Evolutionary conservation across 2,113 vertebrate genomes (phyloP).

Genomic region (Rana temporaria): DNA sequence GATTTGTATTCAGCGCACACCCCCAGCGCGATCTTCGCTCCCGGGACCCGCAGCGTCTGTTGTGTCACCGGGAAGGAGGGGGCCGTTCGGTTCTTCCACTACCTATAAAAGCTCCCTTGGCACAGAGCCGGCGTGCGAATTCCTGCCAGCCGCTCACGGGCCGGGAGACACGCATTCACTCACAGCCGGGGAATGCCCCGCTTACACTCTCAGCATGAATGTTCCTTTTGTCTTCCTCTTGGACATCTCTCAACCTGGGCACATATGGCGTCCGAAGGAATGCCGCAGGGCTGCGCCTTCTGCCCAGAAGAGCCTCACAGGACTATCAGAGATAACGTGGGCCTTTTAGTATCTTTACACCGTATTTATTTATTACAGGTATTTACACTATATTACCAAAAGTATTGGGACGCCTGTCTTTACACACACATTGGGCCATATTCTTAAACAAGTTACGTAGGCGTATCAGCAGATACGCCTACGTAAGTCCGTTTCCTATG

Average conservation of each 20-base stretch:
- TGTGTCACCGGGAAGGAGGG: background rate
- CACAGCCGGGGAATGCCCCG: slow-evolving; percentile 38
- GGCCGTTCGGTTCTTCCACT: background rate
- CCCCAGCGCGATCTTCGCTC: background rate
- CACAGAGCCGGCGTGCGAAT: background rate
- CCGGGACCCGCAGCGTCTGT: background rate
- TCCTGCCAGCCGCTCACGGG: background rate
- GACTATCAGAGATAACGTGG: too few relatives aligned
- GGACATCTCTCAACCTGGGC: background rate
- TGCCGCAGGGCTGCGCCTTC: too few relatives aligned
- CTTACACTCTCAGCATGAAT: slow-evolving; percentile 17
- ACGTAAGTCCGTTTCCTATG: too few relatives aligned
- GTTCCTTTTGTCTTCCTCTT: slow-evolving; percentile 35
- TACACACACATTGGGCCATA: too few relatives aligned
- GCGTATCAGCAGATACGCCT: too few relatives aligned
- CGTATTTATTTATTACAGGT: too few relatives aligned
- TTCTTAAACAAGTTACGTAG: too few relatives aligned
- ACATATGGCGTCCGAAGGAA: too few relatives aligned
- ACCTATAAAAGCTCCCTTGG: background rate
- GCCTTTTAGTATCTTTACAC: too few relatives aligned
- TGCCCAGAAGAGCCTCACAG: too few relatives aligned
- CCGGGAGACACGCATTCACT: slow-evolving; percentile 2
- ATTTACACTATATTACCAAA: too few relatives aligned
- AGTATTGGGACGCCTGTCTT: too few relatives aligned
- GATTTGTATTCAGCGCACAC: background rate